Evolutionary conservation across 2,888 invertebrate species (phyloP), one percentile per base, ranked within the genome.

Genomic region (Odontomyia ornata): DNA sequence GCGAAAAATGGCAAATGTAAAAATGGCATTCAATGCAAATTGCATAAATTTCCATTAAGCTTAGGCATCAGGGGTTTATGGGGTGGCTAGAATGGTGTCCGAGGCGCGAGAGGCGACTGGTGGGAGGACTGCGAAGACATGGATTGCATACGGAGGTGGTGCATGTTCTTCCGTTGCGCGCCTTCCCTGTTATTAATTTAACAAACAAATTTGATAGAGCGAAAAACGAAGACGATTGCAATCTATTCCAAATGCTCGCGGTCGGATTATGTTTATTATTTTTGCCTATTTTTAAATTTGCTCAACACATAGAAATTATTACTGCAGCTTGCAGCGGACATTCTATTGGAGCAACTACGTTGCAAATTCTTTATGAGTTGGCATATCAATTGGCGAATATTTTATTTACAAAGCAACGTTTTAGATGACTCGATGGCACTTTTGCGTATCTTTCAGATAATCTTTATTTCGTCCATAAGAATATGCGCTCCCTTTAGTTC

Each of bases 11-110:
- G 64, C 60, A 60, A 60, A 9, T 13, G 60, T 21, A 23, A 60
- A 28, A 64, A n/a, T 28, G 64, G 28, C 30, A 28, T 64, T 64
- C 28, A 64, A 64, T 64, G 64, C 64, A 64, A 64, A 64, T 64
- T 30, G 64, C 64, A 64, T 27, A 30, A 30, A 23, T n/a, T 64
- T n/a, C n/a, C 64, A 13, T 28, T 4, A 28, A n/a, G 30, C 13
- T 1, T n/a, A 28, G 30, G 30, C 30, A 18, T 13, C n/a, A n/a
- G 30, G n/a, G 30, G 13, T 13, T 1, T 15, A 21, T 64, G 60
- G 60, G 23, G 60, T 52, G 60, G 25, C 9, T 25, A 5, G 9
- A 36, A 5, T 5, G 36, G 36, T 9, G 9, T 36, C 5, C 9
- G 36, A 36, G 36, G 36, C 36, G 5, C 5, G 36, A 36, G 36